Evolutionary conservation across 2,797 vertebrate species (phyloP), one percentile per base, ranked within the genome.

Genomic region (Mus caroli): DNA sequence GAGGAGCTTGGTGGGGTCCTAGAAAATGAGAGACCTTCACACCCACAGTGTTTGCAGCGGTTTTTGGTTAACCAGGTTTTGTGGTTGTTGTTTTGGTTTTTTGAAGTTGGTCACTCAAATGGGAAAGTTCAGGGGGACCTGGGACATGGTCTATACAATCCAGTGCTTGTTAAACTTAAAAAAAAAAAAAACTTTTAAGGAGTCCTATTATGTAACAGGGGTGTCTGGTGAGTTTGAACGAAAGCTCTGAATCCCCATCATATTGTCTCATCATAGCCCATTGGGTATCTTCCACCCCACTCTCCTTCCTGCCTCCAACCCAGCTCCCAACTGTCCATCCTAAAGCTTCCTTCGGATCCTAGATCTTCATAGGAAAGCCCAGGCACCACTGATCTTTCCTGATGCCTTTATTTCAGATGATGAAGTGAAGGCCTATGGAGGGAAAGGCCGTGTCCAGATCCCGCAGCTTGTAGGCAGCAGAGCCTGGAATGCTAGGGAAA

Each of bases 401-500:
- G 67, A 71, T 37, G 50, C 60, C 73, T 87, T 94, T 10, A 54
- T 95, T 90, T 95, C 75, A 64, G 31, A 46, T 26, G 71, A 83
- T 56, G 84, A 90, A 73, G 85, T 28, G 13, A 34, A 96, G 83
- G 64, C 31, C 2, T 54, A 8, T 24, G n/a, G 67, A 34, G 11
- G 5, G 58, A 71, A 60, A 90, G 31, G 58, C 34, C 50, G 69
- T 37, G 14, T 24, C 37, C 13, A 6, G 79, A 37, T n/a, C 56
- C 50, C 11, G 5, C 19, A 50, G 28, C 76, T 73, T 52, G 64
- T 67, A 28, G 9, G 37, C 76, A 28, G 0, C 9, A 28, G 24
- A 90, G 82, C 40, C 20, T 54, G 43, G 46, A n/a, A 52, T 17
- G 85, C 75, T 62, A 40, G 73, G 37, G 24, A 34, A 77, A 40